phyloP scores from a whole-genome alignment of 1,140 invertebrate genomes.

The Dufourea novaeangliae region DNA sequence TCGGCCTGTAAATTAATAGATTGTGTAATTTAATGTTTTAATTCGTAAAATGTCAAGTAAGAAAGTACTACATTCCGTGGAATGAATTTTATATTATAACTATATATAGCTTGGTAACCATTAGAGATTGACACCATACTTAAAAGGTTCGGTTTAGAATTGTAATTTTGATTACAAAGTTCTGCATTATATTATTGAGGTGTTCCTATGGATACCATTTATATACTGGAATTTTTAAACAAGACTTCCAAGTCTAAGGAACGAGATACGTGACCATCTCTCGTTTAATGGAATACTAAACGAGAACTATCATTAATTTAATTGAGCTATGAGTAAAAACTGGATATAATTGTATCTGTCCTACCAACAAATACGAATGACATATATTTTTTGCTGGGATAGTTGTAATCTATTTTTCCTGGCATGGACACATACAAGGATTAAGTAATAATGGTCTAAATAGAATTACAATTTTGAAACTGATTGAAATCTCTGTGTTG shows the following conservation, averaged over 20 bases:
- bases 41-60: neutral
- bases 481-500: neutral
- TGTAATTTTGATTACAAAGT: constrained; percentile 7
- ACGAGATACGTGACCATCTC: neutral
- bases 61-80: neutral
- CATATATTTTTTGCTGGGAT: neutral
- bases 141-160: neutral
- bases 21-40: neutral
- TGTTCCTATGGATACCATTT: constrained; percentile 1
- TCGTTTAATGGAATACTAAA: constrained; percentile 4
- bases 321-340: neutral
- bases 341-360: neutral
- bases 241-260: neutral
- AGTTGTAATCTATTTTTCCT: constrained; percentile 13
- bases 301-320: neutral
- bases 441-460: neutral
- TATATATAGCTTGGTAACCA: neutral
- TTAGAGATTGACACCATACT: neutral
- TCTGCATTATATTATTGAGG: constrained; percentile 15
- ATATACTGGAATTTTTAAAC: constrained; percentile 28
- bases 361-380: neutral
- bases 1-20: neutral
- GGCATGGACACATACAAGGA: neutral
- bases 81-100: constrained; percentile 5
- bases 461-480: neutral